These are phyloP conservation scores for Tenebrosternarchus preto DNA, from an alignment of 2,113 vertebrate species.

Conservation along the genomic window DNA sequence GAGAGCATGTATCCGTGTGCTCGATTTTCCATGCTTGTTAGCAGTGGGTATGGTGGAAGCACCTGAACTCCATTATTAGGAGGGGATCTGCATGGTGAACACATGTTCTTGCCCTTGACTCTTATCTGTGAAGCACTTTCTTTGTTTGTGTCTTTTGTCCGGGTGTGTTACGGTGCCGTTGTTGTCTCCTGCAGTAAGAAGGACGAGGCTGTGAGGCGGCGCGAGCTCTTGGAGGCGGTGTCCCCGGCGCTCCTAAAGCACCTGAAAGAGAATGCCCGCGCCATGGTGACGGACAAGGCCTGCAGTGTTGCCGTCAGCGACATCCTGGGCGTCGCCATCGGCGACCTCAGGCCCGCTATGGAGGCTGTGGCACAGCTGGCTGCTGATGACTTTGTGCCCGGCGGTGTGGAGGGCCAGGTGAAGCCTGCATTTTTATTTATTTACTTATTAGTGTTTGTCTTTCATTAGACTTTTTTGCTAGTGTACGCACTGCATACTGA, in stretches of 20 bases:
- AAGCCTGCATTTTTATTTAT: background rate
- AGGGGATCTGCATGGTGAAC: too few species aligned
- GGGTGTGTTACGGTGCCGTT: too few species aligned
- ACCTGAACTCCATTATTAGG: too few species aligned
- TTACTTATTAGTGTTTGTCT: background rate
- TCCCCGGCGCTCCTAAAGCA: slow-evolving; percentile 82
- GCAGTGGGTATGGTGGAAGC: too few species aligned
- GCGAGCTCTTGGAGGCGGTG: slow-evolving; percentile 86
- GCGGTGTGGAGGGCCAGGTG: slow-evolving; percentile 83
- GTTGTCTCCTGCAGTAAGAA: slow-evolving; percentile 82
- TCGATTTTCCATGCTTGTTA: too few species aligned
- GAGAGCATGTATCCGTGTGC: too few species aligned
- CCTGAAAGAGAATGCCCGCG: slow-evolving; percentile 75
- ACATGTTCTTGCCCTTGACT: too few species aligned
- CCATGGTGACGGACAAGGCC: slow-evolving; percentile 84
- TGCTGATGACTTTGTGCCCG: slow-evolving; percentile 79
- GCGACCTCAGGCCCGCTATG: slow-evolving; percentile 84
- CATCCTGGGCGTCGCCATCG: slow-evolving; percentile 81
- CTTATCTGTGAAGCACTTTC: too few species aligned
- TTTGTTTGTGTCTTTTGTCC: too few species aligned
- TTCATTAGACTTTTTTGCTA: background rate
- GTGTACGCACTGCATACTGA: background rate
- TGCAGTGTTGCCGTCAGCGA: slow-evolving; percentile 79
- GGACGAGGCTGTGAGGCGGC: slow-evolving; percentile 72
- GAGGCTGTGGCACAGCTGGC: slow-evolving; percentile 83